Conservation (phyloP, 2,888 invertebrate genomes). For the Gibbula magus region DNA sequence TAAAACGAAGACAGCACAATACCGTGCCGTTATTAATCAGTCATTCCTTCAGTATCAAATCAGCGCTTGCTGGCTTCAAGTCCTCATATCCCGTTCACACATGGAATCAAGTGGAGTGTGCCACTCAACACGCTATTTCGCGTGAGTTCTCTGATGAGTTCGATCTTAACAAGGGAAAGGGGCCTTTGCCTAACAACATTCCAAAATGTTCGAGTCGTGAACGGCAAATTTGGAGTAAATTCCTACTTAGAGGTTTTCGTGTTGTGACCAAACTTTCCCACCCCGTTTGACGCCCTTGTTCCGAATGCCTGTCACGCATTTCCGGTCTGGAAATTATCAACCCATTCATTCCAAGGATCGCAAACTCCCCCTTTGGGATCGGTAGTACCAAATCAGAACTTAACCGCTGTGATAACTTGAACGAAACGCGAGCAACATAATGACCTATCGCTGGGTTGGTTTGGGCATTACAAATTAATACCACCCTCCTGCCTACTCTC, state of each 20-base stretch:
- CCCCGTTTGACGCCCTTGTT: not conserved
- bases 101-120: not conserved
- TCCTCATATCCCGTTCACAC: slow-evolving; percentile 5
- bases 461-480: too few relatives aligned
- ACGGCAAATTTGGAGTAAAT: not conserved
- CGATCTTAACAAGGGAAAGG: not conserved
- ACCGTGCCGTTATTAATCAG: not conserved
- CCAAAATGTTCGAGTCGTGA: not conserved
- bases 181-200: not conserved
- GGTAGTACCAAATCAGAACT: not conserved
- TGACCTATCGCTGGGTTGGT: too few relatives aligned
- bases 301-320: not conserved
- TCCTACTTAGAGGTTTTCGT: not conserved
- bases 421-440: too few relatives aligned
- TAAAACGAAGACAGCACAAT: too few relatives aligned
- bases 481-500: too few relatives aligned
- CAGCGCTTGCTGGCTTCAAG: not conserved
- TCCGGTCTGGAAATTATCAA: not conserved
- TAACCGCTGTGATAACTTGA: too few relatives aligned
- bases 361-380: not conserved
- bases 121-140: not conserved
- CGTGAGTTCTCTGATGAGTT: not conserved
- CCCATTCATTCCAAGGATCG: not conserved
- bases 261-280: not conserved
- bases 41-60: not conserved